Evolutionary conservation across 2,113 vertebrate species (phyloP).

Genomic region (Chaenogobius annularis): DNA sequence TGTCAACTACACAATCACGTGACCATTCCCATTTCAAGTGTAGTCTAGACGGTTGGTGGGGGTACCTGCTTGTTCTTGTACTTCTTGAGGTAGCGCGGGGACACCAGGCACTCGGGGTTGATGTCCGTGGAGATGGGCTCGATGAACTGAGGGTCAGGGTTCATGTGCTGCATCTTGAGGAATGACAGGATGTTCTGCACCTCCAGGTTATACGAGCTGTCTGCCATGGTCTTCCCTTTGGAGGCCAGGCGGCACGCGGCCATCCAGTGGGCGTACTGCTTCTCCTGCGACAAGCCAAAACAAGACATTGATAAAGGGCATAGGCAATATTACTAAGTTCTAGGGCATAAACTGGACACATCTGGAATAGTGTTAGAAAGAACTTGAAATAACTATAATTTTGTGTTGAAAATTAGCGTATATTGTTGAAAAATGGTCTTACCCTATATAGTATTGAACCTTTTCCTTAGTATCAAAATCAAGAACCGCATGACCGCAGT

Average conservation of each 20-base stretch:
- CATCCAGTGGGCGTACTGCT: slow-evolving; percentile 99
- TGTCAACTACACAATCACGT: background rate
- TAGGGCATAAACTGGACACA: too few relatives aligned
- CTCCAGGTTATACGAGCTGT: slow-evolving; percentile 96
- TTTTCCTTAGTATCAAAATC: too few relatives aligned
- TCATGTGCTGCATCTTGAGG: slow-evolving; percentile 98
- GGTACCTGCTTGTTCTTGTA: slow-evolving; percentile 98
- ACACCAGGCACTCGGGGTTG: slow-evolving; percentile 95
- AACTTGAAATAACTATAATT: too few relatives aligned
- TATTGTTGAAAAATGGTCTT: too few relatives aligned
- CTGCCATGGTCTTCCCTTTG: slow-evolving; percentile 98
- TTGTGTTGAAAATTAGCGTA: too few relatives aligned
- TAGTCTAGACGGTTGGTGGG: background rate
- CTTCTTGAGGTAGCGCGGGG: slow-evolving; percentile 96
- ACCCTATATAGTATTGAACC: too few relatives aligned
- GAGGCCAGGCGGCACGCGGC: slow-evolving; percentile 96
- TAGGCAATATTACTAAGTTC: too few relatives aligned
- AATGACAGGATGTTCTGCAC: slow-evolving; percentile 99
- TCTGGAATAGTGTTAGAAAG: too few relatives aligned
- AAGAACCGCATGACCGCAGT: too few relatives aligned
- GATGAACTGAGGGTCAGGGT: slow-evolving; percentile 93
- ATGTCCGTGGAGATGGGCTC: slow-evolving; percentile 94
- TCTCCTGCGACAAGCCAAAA: slow-evolving; percentile 79
- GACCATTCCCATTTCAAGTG: background rate
- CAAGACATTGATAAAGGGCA: too few relatives aligned